Evolutionary conservation across 92 coral and sea anemone species (phyloP).

Genomic region (Ricordea florida): DNA sequence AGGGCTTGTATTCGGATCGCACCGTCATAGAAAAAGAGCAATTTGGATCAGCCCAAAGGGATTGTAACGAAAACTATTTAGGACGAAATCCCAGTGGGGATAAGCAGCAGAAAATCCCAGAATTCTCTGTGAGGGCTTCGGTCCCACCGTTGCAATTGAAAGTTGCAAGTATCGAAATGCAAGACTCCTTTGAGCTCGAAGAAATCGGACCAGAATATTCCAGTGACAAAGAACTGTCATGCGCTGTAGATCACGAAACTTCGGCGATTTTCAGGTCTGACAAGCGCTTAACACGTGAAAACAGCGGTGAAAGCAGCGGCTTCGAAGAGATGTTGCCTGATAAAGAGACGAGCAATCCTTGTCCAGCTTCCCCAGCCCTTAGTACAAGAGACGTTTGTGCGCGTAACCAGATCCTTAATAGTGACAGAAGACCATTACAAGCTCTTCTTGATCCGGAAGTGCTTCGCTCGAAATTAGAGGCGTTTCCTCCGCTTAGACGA

Average conservation of each 20-base stretch:
- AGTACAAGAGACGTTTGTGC: not conserved
- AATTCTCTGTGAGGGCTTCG: not conserved
- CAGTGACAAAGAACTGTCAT: constrained; percentile 8
- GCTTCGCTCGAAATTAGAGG: constrained; percentile 4
- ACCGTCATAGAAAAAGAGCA: too few species aligned
- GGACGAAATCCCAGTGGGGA: not conserved
- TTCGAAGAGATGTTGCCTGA: constrained; percentile 67
- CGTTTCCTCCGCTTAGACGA: constrained; percentile 32
- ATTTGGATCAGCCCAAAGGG: too few species aligned
- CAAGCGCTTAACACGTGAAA: constrained; percentile 53
- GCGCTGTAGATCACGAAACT: constrained; percentile 8
- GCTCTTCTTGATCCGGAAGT: constrained; percentile 27
- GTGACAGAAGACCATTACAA: constrained; percentile 1
- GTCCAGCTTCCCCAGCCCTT: not conserved
- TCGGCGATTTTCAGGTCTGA: not conserved
- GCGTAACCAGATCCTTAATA: not conserved
- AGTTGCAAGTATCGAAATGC: constrained; percentile 17
- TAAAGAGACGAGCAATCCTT: constrained; percentile 1
- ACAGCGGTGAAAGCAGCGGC: constrained; percentile 89
- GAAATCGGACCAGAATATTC: constrained; percentile 76
- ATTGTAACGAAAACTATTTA: not conserved
- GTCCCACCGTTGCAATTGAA: constrained; percentile 10
- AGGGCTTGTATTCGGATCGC: too few species aligned
- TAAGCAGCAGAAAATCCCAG: not conserved
- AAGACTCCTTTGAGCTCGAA: constrained; percentile 85